Evolutionary conservation across 1,140 invertebrate species (phyloP), one percentile per base, ranked within the genome.

Genomic region (Stegodyphus dumicola): DNA sequence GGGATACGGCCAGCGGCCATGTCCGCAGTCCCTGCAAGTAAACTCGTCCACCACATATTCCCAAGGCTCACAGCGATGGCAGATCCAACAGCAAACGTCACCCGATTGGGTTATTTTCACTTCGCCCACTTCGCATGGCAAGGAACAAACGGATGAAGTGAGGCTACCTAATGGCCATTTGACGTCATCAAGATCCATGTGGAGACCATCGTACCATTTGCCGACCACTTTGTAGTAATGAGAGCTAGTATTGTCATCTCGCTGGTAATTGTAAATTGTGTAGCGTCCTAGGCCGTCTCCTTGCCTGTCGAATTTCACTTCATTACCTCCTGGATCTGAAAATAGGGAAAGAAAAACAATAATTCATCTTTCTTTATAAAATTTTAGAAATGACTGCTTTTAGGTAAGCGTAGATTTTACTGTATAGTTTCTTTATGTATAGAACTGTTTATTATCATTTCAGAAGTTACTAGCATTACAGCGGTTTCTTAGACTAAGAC

Each of bases 231-330:
- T 69, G 67, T 92, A 92, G 89, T 94, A 93, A 90, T 92, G 88
- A 13, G 51, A 18, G 10, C 48, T 76, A 6, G 84, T 69, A 53
- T 89, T 87, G 17, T 86, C 75, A 6, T 86, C 89, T 88, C 91
- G 91, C 87, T 92, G 92, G 88, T 92, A 93, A 89, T 93, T 93
- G 87, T 89, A 90, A 86, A 94, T 93, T 81, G 93, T 93, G 89
- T 94, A 93, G 49, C 93, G 90, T 7, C 93, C 93, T 7, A 94
- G 90, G n/a, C 94, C 94, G 88, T 94, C 94, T 7, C 94, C 94
- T 86, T 93, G 91, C 74, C 92, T 90, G 89, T 94, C 93, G 88
- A 94, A 94, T 86, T 93, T 92, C 67, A 94, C 93, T 83, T 92
- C 91, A 88, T 93, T 94, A 64, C 93, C 93, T 18, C 92, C 93